Evolutionary conservation across 2,888 invertebrate species (phyloP).

Genomic region (Octonoba sinensis): DNA sequence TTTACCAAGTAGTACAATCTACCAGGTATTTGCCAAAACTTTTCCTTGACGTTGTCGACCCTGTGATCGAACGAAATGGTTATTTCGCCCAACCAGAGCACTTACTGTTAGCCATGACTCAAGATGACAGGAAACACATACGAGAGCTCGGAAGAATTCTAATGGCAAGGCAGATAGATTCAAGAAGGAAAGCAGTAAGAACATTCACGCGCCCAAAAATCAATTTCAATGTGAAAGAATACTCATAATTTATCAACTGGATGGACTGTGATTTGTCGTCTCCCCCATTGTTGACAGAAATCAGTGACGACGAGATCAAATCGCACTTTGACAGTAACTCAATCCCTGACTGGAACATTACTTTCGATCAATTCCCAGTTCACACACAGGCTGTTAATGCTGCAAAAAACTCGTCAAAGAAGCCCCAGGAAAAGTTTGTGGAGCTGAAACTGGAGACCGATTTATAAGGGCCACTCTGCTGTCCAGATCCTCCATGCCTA

Average conservation of each 20-base stretch:
- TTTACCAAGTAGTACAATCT: constrained; percentile 4
- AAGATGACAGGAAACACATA: constrained; percentile 2
- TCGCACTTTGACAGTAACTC: constrained; percentile 3
- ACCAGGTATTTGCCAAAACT: constrained; percentile 3
- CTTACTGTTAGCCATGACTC: constrained; percentile 6
- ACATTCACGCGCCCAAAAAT: constrained; percentile 14
- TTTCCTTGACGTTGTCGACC: constrained; percentile 18
- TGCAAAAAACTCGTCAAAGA: not conserved
- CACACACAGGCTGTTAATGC: constrained; percentile 10
- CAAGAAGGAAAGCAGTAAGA: constrained; percentile 15
- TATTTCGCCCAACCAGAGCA: constrained; percentile 23
- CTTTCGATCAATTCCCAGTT: not conserved
- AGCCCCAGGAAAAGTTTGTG: constrained; percentile 2
- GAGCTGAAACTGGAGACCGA: not conserved
- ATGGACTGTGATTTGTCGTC: not conserved
- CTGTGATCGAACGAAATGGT: constrained; percentile 30
- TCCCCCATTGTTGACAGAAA: too few species aligned
- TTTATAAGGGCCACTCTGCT: too few species aligned
- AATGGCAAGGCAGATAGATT: constrained; percentile 21
- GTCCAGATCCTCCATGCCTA: too few species aligned
- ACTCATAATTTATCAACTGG: constrained; percentile 3
- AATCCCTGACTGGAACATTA: not conserved
- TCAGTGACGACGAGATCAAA: constrained; percentile 2
- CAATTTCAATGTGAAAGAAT: constrained; percentile 2
- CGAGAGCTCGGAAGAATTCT: constrained; percentile 19